Conservation (phyloP, 1,140 invertebrate species). For the Pseudachorutes palmiensis region DNA sequence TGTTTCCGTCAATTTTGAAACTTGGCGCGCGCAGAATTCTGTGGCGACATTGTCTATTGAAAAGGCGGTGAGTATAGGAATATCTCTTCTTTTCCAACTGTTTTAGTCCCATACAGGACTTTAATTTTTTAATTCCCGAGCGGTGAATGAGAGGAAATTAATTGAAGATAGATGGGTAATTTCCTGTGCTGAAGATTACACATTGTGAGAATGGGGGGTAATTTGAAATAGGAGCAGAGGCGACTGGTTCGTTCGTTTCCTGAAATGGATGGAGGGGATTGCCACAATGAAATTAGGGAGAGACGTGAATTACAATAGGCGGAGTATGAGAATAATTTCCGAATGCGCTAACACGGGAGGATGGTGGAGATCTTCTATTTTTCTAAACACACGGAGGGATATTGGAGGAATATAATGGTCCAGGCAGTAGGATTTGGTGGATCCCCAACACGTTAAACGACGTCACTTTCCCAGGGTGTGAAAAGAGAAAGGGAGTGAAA, state of each 20-base stretch:
- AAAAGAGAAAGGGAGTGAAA: background rate
- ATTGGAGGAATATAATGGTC: background rate
- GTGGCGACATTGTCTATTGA: too few species aligned
- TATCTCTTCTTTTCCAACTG: background rate
- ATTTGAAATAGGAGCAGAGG: too few species aligned
- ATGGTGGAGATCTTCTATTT: background rate
- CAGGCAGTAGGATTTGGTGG: background rate
- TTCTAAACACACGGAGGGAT: background rate
- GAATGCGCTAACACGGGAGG: background rate
- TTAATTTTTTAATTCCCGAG: too few species aligned
- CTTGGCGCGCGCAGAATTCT: background rate
- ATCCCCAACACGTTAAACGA: background rate
- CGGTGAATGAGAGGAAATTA: background rate
- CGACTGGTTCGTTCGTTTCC: too few species aligned
- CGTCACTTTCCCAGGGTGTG: background rate
- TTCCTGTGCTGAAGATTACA: too few species aligned
- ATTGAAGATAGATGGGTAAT: too few species aligned
- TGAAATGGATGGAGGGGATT: slow-evolving; percentile 4
- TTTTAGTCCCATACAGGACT: too few species aligned
- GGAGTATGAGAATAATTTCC: slow-evolving; percentile 2
- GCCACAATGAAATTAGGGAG: slow-evolving; percentile 19
- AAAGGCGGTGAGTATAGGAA: too few species aligned
- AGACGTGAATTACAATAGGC: slow-evolving; percentile 18
- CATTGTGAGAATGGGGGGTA: too few species aligned
- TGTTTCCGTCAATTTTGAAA: background rate